Evolutionary conservation across 2,888 invertebrate genomes (phyloP), one percentile per base, ranked within the genome.

Genomic region (Rhagonycha fulva): DNA sequence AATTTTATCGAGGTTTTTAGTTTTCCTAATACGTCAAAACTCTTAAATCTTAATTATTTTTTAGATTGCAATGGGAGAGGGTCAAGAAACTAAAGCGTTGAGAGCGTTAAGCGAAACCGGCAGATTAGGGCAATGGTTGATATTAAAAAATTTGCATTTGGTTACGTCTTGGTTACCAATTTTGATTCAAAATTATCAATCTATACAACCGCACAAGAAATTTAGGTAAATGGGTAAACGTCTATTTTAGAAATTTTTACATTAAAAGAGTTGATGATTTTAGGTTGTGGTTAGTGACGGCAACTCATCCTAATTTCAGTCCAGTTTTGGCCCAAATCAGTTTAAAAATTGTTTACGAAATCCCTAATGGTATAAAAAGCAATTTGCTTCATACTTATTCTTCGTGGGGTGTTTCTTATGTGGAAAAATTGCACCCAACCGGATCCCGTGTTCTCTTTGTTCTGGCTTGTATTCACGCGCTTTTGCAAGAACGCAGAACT

Each of bases 401-500:
- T 47, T 91, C 93, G 70, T 96, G 95, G 92, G 90, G 90, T 12
- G 87, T 88, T 19, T 83, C 84, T 78, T 87, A 85, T 76, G 75
- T 85, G 12, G 84, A 85, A 74, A 84, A 85, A 78, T 79, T 87
- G 14, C 84, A 82, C 69, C 80, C 85, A 10, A 86, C 83, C 67
- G 83, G 86, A 47, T 82, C 86, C 0, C 84, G 86, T 79, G 90
- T 92, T 70, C 90, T 94, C 74, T 93, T 98, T 82, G 93, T 95
- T 7, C 88, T 98, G 14, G 94, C 97, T 78, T 94, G 95, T 91
- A 90, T 96, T 74, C 98, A 98, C 87, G 97, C 98, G 0, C 90
- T 98, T 12, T 90, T 97, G 71, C 95, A 95, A 86, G 99, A 99
- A 88, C 90, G 99, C 62, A 90, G 98, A 76, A 95, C 94, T 71